Percentiles rank a stretch among this genome's conserved stretches.
These are phyloP conservation scores for Xenopus tropicalis DNA, from an alignment of 2,113 vertebrate genomes.

Conservation along the genomic window DNA sequence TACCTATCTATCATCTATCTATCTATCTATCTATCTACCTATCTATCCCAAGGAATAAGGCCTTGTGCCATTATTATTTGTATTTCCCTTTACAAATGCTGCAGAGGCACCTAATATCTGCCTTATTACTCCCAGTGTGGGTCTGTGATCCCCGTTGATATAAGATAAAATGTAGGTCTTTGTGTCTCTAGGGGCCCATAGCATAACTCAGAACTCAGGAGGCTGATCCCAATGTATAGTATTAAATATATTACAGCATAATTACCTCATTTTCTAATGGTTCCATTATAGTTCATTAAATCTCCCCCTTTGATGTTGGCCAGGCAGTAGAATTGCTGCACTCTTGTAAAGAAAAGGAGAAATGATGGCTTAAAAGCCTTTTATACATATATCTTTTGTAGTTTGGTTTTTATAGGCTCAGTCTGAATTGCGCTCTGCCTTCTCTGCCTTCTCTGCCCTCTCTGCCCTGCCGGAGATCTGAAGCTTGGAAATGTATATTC, in stretches of 20 bases:
- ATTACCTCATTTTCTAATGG: neutral
- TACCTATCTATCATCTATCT: too few relatives aligned
- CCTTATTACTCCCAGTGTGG: neutral
- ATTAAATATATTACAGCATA: neutral
- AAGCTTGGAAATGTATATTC: neutral
- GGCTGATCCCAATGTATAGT: neutral
- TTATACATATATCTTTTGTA: neutral
- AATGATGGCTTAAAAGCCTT: neutral
- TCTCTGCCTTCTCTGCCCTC: too few relatives aligned
- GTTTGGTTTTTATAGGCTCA: too few relatives aligned
- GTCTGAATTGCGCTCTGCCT: too few relatives aligned
- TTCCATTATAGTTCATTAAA: conserved; percentile 1
- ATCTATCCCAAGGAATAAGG: too few relatives aligned
- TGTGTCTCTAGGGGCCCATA: neutral
- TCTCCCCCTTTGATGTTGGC: neutral
- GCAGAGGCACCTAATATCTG: neutral
- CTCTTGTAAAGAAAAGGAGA: neutral
- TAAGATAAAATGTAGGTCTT: neutral
- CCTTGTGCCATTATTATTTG: too few relatives aligned
- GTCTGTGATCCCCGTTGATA: neutral
- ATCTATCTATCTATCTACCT: too few relatives aligned
- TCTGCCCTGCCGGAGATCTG: neutral
- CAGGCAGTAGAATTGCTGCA: neutral
- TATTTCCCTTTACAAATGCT: too few relatives aligned
- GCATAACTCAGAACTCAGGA: neutral